Evolutionary conservation across 2,888 invertebrate genomes (phyloP).

Genomic region (Bellardia bayeri): DNA sequence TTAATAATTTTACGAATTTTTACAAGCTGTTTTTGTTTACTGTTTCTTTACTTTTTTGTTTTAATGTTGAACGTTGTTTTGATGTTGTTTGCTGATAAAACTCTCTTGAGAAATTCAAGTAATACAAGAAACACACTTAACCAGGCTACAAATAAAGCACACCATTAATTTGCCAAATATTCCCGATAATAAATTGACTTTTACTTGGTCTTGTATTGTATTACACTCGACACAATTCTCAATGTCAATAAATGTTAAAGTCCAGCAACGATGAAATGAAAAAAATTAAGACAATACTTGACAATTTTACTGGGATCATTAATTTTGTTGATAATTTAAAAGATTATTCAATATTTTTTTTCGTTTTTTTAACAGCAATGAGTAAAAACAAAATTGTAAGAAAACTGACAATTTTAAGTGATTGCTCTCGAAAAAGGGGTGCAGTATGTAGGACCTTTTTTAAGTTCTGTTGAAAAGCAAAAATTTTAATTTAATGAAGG

Average conservation of each 20-base stretch:
- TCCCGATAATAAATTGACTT: slow-evolving; percentile 57
- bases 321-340: slow-evolving; percentile 36
- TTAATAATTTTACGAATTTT: slow-evolving; percentile 36
- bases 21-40: slow-evolving; percentile 8
- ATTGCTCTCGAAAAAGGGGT: background rate
- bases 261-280: slow-evolving; percentile 36
- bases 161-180: slow-evolving; percentile 40
- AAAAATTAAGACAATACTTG: slow-evolving; percentile 30
- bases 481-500: too few relatives aligned
- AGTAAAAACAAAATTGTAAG: background rate
- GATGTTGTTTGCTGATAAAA: slow-evolving; percentile 34
- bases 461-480: background rate
- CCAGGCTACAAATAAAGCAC: slow-evolving; percentile 25
- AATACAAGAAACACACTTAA: slow-evolving; percentile 18
- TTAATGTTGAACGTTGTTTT: background rate
- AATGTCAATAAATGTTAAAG: slow-evolving; percentile 68
- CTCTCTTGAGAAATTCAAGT: slow-evolving; percentile 34
- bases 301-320: slow-evolving; percentile 42
- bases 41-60: background rate
- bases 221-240: slow-evolving; percentile 60
- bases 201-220: slow-evolving; percentile 44
- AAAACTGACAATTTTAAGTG: slow-evolving; percentile 13
- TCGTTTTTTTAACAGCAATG: background rate
- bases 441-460: slow-evolving; percentile 9
- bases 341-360: slow-evolving; percentile 44